Percentiles rank a stretch among this genome's conserved stretches.
phyloP scores from a whole-genome alignment of 2,113 vertebrate genomes.

The Nanger granti region DNA sequence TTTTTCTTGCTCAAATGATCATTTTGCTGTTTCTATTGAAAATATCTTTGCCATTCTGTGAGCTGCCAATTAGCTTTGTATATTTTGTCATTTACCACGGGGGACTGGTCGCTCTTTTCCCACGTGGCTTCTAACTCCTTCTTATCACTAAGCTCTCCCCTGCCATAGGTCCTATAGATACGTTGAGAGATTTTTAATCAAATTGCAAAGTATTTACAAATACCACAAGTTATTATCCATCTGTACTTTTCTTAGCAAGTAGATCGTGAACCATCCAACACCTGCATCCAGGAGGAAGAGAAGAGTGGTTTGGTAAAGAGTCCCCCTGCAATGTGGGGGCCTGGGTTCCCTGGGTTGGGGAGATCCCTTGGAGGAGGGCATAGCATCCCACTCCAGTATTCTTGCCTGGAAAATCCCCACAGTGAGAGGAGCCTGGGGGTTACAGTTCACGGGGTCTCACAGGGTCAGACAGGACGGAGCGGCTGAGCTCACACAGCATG shows the following conservation, averaged over 20 bases:
- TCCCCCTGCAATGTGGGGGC: not conserved
- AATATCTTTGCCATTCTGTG: not conserved
- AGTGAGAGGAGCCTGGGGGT: not conserved
- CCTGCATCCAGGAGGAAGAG: not conserved
- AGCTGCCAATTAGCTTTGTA: not conserved
- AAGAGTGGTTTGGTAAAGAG: not conserved
- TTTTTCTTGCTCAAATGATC: rapidly evolving
- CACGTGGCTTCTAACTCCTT: not conserved
- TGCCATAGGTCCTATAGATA: not conserved
- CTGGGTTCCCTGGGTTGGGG: not conserved
- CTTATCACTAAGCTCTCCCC: too few relatives aligned
- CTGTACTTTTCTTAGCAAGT: not conserved
- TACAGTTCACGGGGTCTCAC: not conserved
- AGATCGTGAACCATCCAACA: rapidly evolving
- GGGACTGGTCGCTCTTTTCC: not conserved
- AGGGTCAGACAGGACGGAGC: not conserved
- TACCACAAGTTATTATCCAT: rapidly evolving
- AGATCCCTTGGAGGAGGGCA: not conserved
- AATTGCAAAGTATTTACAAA: too few relatives aligned
- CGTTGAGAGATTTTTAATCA: not conserved
- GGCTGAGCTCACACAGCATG: rapidly evolving
- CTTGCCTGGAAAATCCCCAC: not conserved
- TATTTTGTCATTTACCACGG: not conserved
- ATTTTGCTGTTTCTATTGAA: not conserved
- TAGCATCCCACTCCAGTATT: not conserved